These are phyloP conservation scores for Ichneumon xanthorius DNA, from an alignment of 2,888 invertebrate species.

Conservation along the genomic window DNA sequence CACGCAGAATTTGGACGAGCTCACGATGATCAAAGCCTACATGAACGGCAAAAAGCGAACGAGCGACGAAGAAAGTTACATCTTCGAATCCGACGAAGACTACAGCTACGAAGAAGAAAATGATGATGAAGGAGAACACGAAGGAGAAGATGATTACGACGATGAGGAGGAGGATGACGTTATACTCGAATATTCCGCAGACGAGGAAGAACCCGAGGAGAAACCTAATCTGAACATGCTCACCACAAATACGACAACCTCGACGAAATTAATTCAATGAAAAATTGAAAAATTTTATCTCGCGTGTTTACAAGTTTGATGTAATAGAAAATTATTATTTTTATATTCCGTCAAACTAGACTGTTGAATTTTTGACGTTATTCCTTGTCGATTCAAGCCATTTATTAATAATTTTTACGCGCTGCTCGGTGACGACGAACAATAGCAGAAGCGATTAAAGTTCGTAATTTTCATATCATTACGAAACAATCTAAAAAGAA, in stretches of 20 bases:
- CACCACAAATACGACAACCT: background rate
- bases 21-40: conserved; percentile 68
- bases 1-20: conserved; percentile 65
- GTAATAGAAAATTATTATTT: background rate
- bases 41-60: conserved; percentile 62
- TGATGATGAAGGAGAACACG: conserved; percentile 6
- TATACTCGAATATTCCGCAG: conserved; percentile 6
- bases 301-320: background rate
- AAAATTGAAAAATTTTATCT: background rate
- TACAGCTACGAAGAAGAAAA: conserved; percentile 2
- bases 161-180: conserved; percentile 5
- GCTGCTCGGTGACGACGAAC: background rate
- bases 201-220: conserved; percentile 1
- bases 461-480: background rate
- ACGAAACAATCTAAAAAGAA: background rate
- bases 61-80: conserved; percentile 21
- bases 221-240: background rate
- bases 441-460: background rate
- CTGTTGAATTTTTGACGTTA: background rate
- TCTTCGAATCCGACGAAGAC: conserved; percentile 15
- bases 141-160: conserved; percentile 20
- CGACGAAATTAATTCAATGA: background rate
- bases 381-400: background rate
- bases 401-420: background rate
- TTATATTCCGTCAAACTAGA: background rate